These are phyloP conservation scores for Dioctria rufipes DNA, from an alignment of 2,888 invertebrate species.

Conservation along the genomic window DNA sequence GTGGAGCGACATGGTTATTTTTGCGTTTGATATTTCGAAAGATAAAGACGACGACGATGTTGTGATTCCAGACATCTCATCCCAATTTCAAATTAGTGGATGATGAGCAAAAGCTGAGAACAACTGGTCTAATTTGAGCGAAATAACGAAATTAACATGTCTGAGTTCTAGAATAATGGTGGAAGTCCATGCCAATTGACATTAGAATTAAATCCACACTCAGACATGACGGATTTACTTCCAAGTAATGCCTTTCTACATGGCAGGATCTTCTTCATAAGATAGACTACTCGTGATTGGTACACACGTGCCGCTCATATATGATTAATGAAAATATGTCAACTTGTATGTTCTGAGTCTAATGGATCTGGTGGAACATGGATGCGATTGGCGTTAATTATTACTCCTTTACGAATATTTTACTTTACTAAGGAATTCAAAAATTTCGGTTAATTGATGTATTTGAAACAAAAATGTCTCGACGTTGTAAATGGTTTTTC, in stretches of 20 bases:
- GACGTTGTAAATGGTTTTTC: no score
- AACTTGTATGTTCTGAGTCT: background rate
- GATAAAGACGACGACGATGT: background rate
- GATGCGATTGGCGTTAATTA: no score
- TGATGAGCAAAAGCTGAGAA: constrained; percentile 10
- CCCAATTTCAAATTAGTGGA: constrained; percentile 7
- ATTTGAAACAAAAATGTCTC: no score
- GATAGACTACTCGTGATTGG: background rate
- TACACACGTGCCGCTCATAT: constrained; percentile 2
- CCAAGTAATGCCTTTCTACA: constrained; percentile 3
- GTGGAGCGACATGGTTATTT: no score
- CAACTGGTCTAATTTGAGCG: constrained; percentile 31
- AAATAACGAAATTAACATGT: constrained; percentile 43
- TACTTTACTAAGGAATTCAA: no score
- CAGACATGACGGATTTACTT: no score
- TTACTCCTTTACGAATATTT: no score
- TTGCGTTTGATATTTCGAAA: constrained; percentile 2
- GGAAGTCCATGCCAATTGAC: background rate
- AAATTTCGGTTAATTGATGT: no score
- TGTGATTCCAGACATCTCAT: background rate
- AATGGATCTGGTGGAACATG: constrained; percentile 8
- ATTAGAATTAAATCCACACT: no score
- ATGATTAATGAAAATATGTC: constrained; percentile 17
- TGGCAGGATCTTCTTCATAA: constrained; percentile 5
- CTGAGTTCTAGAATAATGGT: constrained; percentile 1